Evolutionary conservation across 2,113 vertebrate species (phyloP).

Genomic region (Pachypanchax playfairii): DNA sequence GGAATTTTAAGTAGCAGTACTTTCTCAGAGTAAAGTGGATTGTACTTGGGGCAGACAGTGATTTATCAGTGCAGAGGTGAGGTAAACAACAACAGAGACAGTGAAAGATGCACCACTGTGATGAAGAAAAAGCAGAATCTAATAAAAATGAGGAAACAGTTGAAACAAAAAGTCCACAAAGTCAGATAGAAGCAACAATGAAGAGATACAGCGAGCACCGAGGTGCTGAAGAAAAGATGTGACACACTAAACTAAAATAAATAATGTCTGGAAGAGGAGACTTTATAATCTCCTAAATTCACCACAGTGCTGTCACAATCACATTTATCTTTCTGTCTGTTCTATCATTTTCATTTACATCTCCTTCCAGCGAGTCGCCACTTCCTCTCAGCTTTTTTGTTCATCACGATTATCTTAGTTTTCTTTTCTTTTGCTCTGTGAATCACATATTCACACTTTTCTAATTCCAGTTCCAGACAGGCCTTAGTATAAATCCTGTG

Average conservation of each 20-base stretch:
- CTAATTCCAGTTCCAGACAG: constrained; percentile 39
- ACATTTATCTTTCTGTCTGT: constrained; percentile 1
- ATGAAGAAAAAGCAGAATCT: constrained; percentile 8
- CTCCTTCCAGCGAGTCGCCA: constrained; percentile 2
- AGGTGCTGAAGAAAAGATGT: constrained; percentile 10
- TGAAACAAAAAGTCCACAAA: not conserved
- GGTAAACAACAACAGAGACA: not conserved
- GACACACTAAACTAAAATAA: constrained; percentile 38
- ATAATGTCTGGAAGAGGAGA: constrained; percentile 9
- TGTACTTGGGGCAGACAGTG: not conserved
- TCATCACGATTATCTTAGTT: not conserved
- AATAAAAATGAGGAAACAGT: constrained; percentile 8
- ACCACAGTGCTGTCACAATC: constrained; percentile 4
- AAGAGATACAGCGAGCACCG: constrained; percentile 14
- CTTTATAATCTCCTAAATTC: constrained; percentile 25
- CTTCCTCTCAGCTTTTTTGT: too few species aligned
- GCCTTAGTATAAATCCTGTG: constrained; percentile 21
- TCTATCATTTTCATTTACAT: constrained; percentile 12
- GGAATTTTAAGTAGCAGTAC: constrained; percentile 9
- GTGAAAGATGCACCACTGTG: not conserved
- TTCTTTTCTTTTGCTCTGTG: constrained; percentile 4
- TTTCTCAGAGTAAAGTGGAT: constrained; percentile 8
- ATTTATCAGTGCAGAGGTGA: constrained; percentile 4
- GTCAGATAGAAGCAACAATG: constrained; percentile 4
- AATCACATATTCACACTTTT: constrained; percentile 3